Percentiles rank a stretch among this genome's conserved stretches.
Conservation (phyloP, 2,888 invertebrate species). For the Eupithecia abbreviata region DNA sequence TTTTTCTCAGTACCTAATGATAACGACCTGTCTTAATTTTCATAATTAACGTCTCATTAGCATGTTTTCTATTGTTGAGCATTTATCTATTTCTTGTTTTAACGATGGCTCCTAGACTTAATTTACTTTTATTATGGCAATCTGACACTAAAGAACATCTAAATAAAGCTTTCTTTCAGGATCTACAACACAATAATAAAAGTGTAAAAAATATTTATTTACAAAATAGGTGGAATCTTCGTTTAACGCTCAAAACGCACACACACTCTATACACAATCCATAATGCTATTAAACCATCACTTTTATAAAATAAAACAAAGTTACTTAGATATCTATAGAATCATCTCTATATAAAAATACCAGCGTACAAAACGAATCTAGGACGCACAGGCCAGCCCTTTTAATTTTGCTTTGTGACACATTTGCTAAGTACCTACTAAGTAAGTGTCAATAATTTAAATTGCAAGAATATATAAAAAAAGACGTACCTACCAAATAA, state of each 20-base stretch:
- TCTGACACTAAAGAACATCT: conserved; percentile 68
- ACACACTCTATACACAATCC: conserved; percentile 59
- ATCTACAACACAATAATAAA: conserved; percentile 64
- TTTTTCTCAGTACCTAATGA: not conserved
- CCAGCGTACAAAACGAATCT: not conserved
- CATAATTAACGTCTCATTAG: not conserved
- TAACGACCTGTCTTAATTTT: not conserved
- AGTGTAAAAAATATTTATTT: conserved; percentile 78
- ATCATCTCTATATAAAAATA: not conserved
- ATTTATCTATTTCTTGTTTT: not conserved
- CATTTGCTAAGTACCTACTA: not conserved
- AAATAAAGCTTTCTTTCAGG: conserved; percentile 76
- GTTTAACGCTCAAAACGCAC: conserved; percentile 77
- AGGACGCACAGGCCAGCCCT: not conserved
- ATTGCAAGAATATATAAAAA: not conserved
- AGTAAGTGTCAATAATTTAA: not conserved
- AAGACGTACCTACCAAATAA: not conserved
- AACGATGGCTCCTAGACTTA: conserved; percentile 46
- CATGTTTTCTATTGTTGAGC: not conserved
- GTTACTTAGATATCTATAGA: not conserved
- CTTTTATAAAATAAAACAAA: conserved; percentile 7
- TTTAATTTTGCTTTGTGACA: not conserved
- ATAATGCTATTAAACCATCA: conserved; percentile 42
- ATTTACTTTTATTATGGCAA: conserved; percentile 68
- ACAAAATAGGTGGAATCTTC: conserved; percentile 84